A percentile compares a stretch with the other conserved stretches of the same genome.
phyloP scores from a whole-genome alignment of 2,888 invertebrate species.

The Mesorhabditis spiculigera region DNA sequence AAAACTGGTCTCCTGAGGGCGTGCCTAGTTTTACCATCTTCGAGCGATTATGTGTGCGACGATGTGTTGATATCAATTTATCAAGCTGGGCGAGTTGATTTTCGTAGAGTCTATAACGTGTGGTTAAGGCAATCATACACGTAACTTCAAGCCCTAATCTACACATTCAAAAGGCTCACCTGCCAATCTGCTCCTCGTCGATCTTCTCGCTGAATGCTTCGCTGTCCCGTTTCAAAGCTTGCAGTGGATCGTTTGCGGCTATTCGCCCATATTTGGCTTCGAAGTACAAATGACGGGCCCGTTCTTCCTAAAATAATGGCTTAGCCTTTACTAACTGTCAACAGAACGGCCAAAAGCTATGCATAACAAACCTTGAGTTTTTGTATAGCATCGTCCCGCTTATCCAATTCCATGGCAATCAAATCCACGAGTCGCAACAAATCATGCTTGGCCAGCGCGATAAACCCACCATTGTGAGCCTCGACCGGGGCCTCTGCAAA shows the following conservation, averaged over 20 bases:
- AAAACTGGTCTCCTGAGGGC: neutral
- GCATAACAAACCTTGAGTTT: neutral
- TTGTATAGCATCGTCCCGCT: conserved; percentile 1
- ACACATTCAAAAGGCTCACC: neutral
- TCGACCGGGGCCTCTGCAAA: neutral
- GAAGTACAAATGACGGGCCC: conserved; percentile 75
- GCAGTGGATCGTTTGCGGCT: conserved; percentile 75
- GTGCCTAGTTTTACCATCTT: conserved; percentile 26
- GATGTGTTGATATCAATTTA: conserved; percentile 76
- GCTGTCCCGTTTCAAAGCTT: conserved; percentile 71
- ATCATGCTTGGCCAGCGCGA: neutral
- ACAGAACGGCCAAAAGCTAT: neutral
- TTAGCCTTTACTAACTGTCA: neutral
- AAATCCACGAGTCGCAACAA: neutral
- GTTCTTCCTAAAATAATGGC: conserved; percentile 69
- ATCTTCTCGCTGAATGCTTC: conserved; percentile 26
- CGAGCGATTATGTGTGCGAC: conserved; percentile 69
- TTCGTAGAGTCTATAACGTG: conserved; percentile 69
- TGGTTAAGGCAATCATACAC: neutral
- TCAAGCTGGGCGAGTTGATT: conserved; percentile 78
- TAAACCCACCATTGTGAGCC: neutral
- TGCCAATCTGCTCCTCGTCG: neutral
- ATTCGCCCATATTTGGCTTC: conserved; percentile 71
- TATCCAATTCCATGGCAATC: neutral
- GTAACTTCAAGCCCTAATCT: neutral